These are phyloP conservation scores for Hirtodrosophila alboralis DNA, from an alignment of 2,888 invertebrate species.

Conservation along the genomic window DNA sequence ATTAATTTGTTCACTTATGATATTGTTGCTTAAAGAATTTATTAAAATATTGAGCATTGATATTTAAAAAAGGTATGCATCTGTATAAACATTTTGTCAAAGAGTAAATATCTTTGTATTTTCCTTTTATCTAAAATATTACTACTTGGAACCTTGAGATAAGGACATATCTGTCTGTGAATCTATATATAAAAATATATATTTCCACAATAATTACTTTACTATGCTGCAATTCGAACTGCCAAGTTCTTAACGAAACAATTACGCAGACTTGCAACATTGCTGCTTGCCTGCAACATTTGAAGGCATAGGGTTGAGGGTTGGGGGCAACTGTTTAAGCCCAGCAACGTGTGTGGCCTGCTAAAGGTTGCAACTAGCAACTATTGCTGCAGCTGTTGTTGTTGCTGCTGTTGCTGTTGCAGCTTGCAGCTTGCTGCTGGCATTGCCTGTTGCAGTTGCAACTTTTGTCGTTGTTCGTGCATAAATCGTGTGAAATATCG, in stretches of 20 bases:
- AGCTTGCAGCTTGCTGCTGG: slow-evolving; percentile 62
- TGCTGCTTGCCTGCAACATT: slow-evolving; percentile 19
- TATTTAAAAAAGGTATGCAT: too few species aligned
- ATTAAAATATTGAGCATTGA: too few species aligned
- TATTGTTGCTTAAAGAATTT: too few species aligned
- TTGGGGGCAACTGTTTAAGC: slow-evolving; percentile 26
- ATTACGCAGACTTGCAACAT: slow-evolving; percentile 34
- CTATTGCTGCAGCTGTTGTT: slow-evolving; percentile 39
- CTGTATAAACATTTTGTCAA: too few species aligned
- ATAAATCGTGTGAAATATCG: slow-evolving; percentile 85
- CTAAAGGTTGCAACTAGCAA: slow-evolving; percentile 34
- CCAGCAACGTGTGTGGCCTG: slow-evolving; percentile 65
- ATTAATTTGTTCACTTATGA: too few species aligned
- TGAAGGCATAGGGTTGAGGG: slow-evolving; percentile 1
- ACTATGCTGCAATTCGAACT: too few species aligned
- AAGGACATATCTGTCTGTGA: too few species aligned
- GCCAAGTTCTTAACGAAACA: slow-evolving; percentile 37
- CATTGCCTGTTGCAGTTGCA: slow-evolving; percentile 64
- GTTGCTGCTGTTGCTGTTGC: neutral
- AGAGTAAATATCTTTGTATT: too few species aligned
- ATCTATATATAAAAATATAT: too few species aligned
- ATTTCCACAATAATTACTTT: too few species aligned
- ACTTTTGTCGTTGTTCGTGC: slow-evolving; percentile 78
- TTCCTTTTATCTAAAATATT: too few species aligned
- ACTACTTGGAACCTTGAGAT: too few species aligned